Evolutionary conservation across 2,888 invertebrate species (phyloP), one percentile per base, ranked within the genome.

Genomic region (Zele albiditarsus): DNA sequence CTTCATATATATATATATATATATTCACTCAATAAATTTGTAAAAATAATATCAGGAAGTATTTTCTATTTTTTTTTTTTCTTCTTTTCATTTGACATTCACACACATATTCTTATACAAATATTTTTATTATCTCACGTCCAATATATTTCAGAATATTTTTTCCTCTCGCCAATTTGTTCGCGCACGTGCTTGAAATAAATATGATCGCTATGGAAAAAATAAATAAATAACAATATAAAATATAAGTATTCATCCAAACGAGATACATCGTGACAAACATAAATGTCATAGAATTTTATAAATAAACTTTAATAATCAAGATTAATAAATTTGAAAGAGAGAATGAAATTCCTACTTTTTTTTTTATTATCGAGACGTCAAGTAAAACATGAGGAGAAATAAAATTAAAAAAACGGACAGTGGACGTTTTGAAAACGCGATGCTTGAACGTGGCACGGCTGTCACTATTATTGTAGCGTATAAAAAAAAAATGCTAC

Each of bases 111-210:
- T 66, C 23, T 38, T 42, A 63, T 6, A 28, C 38, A 28, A 20
- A 28, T 42, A 53, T 33, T 58, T 46, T 31, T 31, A 8, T 33
- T 8, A 73, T 75, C 71, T 67, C 57, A 57, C 46, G 38, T 33
- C 66, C 16, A 60, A 12, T 4, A 49, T 72, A 49, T 76, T 28
- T 72, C 42, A 20, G 62, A 3, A 58, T 20, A 28, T 38, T 65
- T 62, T 53, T 12, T 70, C 71, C 71, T 70, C 77, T 77, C 80
- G 69, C 79, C 74, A 81, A 80, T 81, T 82, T 80, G 78, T 83
- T 80, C 77, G 79, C 80, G 79, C 80, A 78, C 76, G 49, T 60
- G 79, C 20, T 75, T 67, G 78, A 78, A 5, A 80, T 80, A 80
- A 73, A 70, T 73, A 53, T 6, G 20, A 20, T 53, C 3, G 10